phyloP scores from a whole-genome alignment of 2,113 vertebrate species.

The Hippoglossus stenolepis region DNA sequence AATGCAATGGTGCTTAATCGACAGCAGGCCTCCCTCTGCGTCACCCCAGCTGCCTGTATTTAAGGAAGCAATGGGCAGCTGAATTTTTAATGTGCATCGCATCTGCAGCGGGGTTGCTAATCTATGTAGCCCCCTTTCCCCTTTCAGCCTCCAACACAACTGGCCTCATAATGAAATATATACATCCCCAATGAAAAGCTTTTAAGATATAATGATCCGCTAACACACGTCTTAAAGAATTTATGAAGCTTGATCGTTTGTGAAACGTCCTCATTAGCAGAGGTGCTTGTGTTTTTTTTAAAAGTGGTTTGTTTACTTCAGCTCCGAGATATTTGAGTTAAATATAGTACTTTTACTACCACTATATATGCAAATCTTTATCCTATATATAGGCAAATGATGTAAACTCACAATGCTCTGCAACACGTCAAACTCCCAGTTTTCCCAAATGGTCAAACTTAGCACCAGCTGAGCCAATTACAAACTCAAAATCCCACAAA shows the following conservation, averaged over 20 bases:
- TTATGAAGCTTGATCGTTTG: not conserved
- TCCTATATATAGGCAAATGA: too few species aligned
- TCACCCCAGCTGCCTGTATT: conserved; percentile 42
- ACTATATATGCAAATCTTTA: not conserved
- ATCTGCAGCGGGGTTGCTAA: conserved; percentile 37
- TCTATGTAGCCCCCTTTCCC: not conserved
- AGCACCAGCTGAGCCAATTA: not conserved
- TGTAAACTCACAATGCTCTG: too few species aligned
- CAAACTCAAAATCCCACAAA: not conserved
- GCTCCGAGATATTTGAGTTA: not conserved
- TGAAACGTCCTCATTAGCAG: too few species aligned
- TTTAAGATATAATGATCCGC: too few species aligned
- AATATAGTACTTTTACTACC: not conserved
- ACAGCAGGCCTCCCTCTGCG: conserved; percentile 20
- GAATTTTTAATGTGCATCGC: conserved; percentile 60
- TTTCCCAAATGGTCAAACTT: not conserved
- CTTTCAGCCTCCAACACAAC: not conserved
- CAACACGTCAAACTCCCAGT: too few species aligned
- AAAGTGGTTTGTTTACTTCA: too few species aligned
- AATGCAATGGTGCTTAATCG: conserved; percentile 36
- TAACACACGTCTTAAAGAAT: not conserved
- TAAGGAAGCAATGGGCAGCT: conserved; percentile 53
- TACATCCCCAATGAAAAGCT: too few species aligned
- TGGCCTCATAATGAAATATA: not conserved
- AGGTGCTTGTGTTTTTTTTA: too few species aligned